A percentile compares a stretch with the other conserved stretches of the same genome.
Conservation (phyloP, 2,113 vertebrate genomes). For the Odocoileus hemionus region DNA sequence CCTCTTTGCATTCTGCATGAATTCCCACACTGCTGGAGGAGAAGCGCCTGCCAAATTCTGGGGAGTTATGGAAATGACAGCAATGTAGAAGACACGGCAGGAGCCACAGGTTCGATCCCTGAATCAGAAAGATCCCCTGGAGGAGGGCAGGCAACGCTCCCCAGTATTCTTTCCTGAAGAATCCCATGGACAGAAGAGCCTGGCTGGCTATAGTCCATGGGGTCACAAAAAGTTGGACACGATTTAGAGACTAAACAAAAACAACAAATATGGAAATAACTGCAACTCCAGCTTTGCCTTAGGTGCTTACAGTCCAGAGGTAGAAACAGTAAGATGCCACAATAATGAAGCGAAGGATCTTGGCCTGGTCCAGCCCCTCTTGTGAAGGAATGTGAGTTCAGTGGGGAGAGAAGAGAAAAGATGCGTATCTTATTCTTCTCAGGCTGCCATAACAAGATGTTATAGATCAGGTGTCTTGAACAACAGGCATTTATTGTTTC, state of each 20-base stretch:
- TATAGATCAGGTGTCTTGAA: not conserved
- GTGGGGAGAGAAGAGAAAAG: not conserved
- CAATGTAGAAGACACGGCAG: not conserved
- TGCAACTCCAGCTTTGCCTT: not conserved
- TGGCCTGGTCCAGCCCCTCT: not conserved
- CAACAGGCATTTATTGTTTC: not conserved
- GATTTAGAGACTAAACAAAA: not conserved
- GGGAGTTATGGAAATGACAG: not conserved
- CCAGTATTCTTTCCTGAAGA: not conserved
- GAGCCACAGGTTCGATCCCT: not conserved
- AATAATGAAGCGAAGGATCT: not conserved
- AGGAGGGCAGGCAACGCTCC: not conserved
- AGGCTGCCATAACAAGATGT: not conserved
- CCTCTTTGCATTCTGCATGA: not conserved
- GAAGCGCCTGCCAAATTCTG: not conserved
- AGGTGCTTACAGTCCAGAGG: not conserved
- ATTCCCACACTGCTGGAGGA: too few relatives aligned
- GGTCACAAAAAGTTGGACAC: not conserved
- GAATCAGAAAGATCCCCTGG: not conserved
- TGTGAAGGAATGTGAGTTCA: not conserved
- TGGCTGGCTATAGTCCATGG: not conserved
- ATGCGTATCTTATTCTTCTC: not conserved
- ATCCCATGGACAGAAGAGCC: not conserved
- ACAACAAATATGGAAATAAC: not conserved
- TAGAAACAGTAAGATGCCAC: not conserved